Evolutionary conservation across 2,888 invertebrate species (phyloP), one percentile per base, ranked within the genome.

Genomic region (Cryptocheilus praepositus): DNA sequence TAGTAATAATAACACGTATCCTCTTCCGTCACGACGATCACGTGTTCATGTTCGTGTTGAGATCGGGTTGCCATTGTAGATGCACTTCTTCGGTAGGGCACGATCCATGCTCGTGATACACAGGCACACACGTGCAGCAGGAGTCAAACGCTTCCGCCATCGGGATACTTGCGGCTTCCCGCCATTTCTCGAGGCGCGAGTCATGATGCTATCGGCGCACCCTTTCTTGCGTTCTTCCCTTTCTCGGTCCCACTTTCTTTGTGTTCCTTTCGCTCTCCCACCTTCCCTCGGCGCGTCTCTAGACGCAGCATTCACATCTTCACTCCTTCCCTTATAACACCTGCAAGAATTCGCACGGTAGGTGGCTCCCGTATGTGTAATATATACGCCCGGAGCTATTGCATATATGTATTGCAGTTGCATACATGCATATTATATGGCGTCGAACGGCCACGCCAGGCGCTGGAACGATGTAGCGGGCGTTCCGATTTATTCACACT

Each of bases 281-380:
- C 1, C 19, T 13, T 28, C 11, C 63, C 56, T 60, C 53, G 56
- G 56, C 52, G 45, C 45, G 25, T 28, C 36, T 45, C 13, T 15
- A 36, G 36, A 8, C 36, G 36, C 36, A 36, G 16, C 16, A 22
- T 25, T 25, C 49, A n/a, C 43, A 43, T 18, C 54, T 22, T 19
- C 57, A 49, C 28, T 11, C 49, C 53, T 65, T 57, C 51, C 62
- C 61, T 67, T 51, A 69, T 61, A 70, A 81, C 80, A 80, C 80
- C 80, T 80, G 81, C 77, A 70, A 75, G 74, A 71, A 73, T 82
- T 82, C 79, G 72, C 81, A 80, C 77, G 80, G 72, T 73, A 73
- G 81, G 74, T 79, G 74, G 67, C 69, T 76, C 44, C 64, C 64
- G 69, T 67, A 70, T 64, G 68, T 71, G 66, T 70, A 72, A 74